phyloP scores from a whole-genome alignment of 2,113 vertebrate genomes.

The Nycticebus coucang region DNA sequence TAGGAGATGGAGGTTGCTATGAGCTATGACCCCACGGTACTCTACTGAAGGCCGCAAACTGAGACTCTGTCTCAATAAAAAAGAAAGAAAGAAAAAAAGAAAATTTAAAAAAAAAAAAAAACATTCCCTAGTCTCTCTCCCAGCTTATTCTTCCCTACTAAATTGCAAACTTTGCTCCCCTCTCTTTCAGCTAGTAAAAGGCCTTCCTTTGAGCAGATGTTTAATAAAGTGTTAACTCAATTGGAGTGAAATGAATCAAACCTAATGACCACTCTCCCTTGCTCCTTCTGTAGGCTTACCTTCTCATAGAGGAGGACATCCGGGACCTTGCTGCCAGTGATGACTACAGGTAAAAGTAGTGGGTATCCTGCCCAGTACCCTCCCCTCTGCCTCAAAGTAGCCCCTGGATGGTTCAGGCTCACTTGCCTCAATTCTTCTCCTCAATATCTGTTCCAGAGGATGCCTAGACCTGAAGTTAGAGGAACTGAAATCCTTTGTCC shows the following conservation, averaged over 20 bases:
- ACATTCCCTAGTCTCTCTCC: background rate
- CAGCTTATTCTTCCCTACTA: background rate
- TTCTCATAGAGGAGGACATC: slow-evolving; percentile 96
- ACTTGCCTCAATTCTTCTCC: background rate
- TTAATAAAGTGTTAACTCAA: background rate
- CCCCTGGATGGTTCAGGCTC: background rate
- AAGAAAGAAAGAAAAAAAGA: too few species aligned
- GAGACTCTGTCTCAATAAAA: too few species aligned
- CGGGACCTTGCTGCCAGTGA: slow-evolving; percentile 92
- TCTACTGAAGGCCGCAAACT: too few species aligned
- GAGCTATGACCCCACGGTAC: too few species aligned
- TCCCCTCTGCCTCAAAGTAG: background rate
- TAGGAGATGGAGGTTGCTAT: too few species aligned
- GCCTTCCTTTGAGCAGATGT: background rate
- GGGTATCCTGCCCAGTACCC: background rate
- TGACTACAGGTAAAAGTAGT: slow-evolving; percentile 91
- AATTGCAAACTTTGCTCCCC: background rate
- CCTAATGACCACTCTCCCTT: background rate
- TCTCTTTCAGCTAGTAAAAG: background rate
- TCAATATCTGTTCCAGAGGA: slow-evolving; percentile 84
- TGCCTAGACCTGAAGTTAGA: slow-evolving; percentile 93
- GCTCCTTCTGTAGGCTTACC: slow-evolving; percentile 90
- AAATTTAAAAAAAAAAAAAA: too few species aligned
- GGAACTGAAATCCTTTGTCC: slow-evolving; percentile 94
- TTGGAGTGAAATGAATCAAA: background rate